Percentiles rank a stretch among this genome's conserved stretches.
Conservation (phyloP, 1,140 invertebrate genomes). For the Lepidostoma basale region DNA sequence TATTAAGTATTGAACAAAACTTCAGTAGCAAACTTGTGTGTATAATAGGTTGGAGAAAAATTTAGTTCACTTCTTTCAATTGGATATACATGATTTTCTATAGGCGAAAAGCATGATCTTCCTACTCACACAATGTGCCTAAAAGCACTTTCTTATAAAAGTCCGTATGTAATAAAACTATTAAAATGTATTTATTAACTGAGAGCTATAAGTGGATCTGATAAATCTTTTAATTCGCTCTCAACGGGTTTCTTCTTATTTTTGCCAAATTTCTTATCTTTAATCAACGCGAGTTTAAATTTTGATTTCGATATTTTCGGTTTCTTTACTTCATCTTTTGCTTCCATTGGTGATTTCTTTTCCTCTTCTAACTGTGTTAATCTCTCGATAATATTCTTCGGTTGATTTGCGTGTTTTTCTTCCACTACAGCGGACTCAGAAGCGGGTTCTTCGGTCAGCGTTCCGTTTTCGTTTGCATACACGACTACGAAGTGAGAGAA, state of each 20-base stretch:
- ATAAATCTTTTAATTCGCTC: conserved; percentile 51
- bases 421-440: conserved; percentile 48
- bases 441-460: conserved; percentile 51
- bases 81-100: conserved; percentile 4
- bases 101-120: not conserved
- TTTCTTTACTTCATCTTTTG: conserved; percentile 52
- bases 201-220: conserved; percentile 71
- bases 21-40: too few species aligned
- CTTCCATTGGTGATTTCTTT: conserved; percentile 51
- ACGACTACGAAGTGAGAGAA: conserved; percentile 84
- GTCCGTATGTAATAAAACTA: not conserved
- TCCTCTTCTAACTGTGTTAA: conserved; percentile 72
- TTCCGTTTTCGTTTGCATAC: conserved; percentile 76
- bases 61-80: conserved; percentile 3
- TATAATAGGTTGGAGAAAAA: too few species aligned
- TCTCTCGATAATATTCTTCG: conserved; percentile 83
- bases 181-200: conserved; percentile 61
- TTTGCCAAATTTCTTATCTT: conserved; percentile 62
- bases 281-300: conserved; percentile 65
- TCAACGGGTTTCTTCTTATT: conserved; percentile 48
- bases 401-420: conserved; percentile 61
- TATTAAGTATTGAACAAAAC: too few species aligned
- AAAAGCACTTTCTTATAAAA: not conserved
- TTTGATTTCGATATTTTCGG: conserved; percentile 71
- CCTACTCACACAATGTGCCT: not conserved